Evolutionary conservation across 2,797 vertebrate species (phyloP).

Genomic region (Leptoclinus maculatus): DNA sequence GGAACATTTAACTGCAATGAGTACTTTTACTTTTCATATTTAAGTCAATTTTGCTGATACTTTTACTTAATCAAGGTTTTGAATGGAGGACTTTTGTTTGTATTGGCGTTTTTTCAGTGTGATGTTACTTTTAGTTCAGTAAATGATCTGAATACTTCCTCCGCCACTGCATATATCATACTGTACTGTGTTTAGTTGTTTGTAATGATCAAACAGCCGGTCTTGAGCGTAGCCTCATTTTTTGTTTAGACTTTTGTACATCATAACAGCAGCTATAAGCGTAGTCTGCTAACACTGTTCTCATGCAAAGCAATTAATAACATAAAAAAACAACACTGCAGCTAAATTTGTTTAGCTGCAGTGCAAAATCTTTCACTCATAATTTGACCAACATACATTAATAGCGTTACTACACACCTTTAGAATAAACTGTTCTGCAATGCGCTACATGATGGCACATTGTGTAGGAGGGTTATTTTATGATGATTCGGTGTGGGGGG

Average conservation of each 20-base stretch:
- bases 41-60: background rate
- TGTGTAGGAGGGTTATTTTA: conserved; percentile 54
- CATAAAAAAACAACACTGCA: background rate
- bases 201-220: background rate
- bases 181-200: background rate
- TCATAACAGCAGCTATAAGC: background rate
- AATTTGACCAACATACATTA: background rate
- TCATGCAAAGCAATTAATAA: background rate
- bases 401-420: background rate
- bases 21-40: background rate
- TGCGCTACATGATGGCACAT: conserved; percentile 18
- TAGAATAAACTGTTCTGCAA: conserved; percentile 32
- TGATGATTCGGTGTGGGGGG: conserved; percentile 26
- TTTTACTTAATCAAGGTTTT: background rate
- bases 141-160: background rate
- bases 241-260: conserved; percentile 23
- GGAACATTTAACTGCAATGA: background rate
- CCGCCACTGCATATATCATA: background rate
- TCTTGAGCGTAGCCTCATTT: background rate
- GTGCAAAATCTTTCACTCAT: background rate
- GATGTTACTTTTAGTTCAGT: background rate
- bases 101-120: background rate
- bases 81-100: background rate
- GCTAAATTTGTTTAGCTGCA: background rate
- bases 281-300: background rate